Evolutionary conservation across 2,888 invertebrate genomes (phyloP).

Genomic region (Melanchra persicariae): DNA sequence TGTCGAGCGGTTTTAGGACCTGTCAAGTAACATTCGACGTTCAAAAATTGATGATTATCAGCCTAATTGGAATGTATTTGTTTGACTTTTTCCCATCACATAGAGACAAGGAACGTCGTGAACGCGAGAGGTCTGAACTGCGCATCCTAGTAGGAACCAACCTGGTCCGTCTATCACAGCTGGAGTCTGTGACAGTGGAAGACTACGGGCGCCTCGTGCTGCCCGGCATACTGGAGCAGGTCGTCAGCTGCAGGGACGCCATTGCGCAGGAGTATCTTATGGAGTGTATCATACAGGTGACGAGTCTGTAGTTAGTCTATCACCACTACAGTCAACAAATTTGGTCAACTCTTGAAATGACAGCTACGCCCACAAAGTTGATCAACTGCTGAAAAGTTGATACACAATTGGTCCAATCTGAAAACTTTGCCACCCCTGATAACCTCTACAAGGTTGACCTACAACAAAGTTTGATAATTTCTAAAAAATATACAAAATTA

Average conservation of each 20-base stretch:
- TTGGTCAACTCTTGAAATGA: conserved; percentile 95
- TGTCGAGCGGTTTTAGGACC: no score
- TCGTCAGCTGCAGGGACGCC: conserved; percentile 99
- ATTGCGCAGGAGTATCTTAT: conserved; percentile 99
- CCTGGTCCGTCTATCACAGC: conserved; percentile 98
- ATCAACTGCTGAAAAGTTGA: no score
- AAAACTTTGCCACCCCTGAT: no score
- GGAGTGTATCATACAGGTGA: conserved; percentile 99
- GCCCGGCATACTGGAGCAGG: conserved; percentile 99
- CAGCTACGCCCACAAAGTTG: no score
- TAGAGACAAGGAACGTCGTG: conserved; percentile 96
- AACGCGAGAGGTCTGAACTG: conserved; percentile 97
- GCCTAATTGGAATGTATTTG: neutral
- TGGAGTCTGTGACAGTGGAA: conserved; percentile 98
- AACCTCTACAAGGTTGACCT: no score
- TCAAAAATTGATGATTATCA: neutral
- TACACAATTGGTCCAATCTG: no score
- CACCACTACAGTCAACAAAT: conserved; percentile 98
- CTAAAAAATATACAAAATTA: no score
- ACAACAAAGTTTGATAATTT: no score
- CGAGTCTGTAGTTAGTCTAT: conserved; percentile 90
- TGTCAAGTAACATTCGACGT: no score
- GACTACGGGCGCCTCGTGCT: conserved; percentile 97
- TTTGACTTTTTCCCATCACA: neutral
- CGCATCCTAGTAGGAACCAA: conserved; percentile 99